phyloP scores from a whole-genome alignment of 2,888 invertebrate species.

The Xestia xanthographa region DNA sequence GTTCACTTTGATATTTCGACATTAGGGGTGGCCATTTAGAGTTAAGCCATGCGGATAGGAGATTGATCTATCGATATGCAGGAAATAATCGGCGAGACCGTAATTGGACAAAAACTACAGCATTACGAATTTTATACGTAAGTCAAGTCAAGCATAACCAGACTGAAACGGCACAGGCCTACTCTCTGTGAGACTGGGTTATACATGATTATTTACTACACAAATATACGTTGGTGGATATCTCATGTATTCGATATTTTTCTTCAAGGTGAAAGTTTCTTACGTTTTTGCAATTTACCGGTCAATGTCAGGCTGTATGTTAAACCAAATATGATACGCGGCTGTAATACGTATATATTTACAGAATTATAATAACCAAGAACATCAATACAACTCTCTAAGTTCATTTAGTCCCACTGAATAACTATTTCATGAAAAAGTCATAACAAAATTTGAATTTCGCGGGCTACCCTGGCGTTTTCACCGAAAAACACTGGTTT shows the following conservation, averaged over 20 bases:
- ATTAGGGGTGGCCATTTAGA: not conserved
- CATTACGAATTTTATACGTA: not conserved
- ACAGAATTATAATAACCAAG: too few species aligned
- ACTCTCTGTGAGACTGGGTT: not conserved
- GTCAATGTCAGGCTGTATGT: too few species aligned
- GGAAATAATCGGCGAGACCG: not conserved
- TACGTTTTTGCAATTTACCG: too few species aligned
- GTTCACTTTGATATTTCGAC: conserved; percentile 11
- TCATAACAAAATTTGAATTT: too few species aligned
- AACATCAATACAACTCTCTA: too few species aligned
- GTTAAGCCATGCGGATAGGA: not conserved
- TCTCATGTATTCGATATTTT: not conserved
- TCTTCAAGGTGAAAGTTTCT: too few species aligned
- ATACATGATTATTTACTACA: not conserved
- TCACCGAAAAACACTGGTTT: not conserved
- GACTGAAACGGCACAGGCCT: not conserved
- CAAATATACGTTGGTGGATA: not conserved
- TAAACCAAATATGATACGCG: too few species aligned
- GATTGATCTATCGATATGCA: not conserved
- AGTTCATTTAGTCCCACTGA: too few species aligned
- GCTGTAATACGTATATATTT: too few species aligned
- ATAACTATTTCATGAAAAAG: too few species aligned
- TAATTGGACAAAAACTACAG: not conserved
- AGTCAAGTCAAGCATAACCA: not conserved
- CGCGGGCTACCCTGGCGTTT: too few species aligned